Conservation (phyloP, 2,113 vertebrate species). For the Aspidoscelis tigris region DNA sequence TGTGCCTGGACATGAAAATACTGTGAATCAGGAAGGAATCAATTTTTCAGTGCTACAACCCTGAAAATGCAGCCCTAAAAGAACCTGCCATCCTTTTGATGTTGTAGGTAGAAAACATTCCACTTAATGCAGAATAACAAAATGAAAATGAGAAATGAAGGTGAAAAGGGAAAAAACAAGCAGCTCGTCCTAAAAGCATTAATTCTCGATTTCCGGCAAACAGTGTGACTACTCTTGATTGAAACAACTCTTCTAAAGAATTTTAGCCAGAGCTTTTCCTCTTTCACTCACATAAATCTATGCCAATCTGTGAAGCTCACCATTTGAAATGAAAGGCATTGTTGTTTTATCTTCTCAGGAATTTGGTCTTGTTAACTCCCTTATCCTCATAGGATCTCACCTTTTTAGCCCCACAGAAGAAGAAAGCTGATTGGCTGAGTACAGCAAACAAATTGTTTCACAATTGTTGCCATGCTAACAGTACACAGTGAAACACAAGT, state of each 20-base stretch:
- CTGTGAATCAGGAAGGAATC: too few relatives aligned
- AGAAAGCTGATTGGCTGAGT: not conserved
- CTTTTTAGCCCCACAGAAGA: not conserved
- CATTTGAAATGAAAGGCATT: slow-evolving; percentile 22
- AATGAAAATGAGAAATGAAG: too few relatives aligned
- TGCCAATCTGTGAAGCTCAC: not conserved
- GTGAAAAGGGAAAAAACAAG: too few relatives aligned
- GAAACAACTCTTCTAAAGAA: not conserved
- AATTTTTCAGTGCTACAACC: too few relatives aligned
- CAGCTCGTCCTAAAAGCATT: too few relatives aligned
- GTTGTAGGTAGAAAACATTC: too few relatives aligned
- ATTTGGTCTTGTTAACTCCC: not conserved
- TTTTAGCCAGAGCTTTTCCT: not conserved
- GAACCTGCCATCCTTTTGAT: too few relatives aligned
- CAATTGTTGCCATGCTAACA: not conserved
- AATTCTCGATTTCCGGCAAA: too few relatives aligned
- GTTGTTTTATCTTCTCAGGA: not conserved
- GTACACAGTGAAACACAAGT: not conserved
- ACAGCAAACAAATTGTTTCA: not conserved
- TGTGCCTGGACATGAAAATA: too few relatives aligned
- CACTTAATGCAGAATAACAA: too few relatives aligned
- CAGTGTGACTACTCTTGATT: too few relatives aligned
- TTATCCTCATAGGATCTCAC: not conserved
- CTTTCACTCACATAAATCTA: not conserved
- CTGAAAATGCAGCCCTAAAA: too few relatives aligned